Conservation (phyloP, 2,888 invertebrate species). For the Neoascia interrupta region DNA sequence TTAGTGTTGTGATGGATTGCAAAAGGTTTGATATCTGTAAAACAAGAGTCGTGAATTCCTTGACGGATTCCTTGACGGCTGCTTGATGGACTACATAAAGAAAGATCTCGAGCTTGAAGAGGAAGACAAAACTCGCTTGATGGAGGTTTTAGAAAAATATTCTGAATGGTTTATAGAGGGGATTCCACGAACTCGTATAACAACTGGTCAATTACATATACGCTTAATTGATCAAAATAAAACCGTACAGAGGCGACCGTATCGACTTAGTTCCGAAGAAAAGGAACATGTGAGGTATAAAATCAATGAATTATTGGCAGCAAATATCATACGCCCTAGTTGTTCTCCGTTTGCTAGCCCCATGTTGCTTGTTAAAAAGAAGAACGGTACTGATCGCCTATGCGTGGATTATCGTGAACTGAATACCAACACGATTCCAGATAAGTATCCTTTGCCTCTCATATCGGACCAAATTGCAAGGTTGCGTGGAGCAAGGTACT, state of each 20-base stretch:
- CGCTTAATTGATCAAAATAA: no score
- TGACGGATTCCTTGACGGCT: no score
- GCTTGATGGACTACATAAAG: no score
- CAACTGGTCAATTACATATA: no score
- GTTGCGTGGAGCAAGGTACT: constrained; percentile 35
- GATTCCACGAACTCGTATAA: no score
- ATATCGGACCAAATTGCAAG: constrained; percentile 17
- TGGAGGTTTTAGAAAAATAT: no score
- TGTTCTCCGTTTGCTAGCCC: constrained; percentile 30
- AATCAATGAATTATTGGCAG: constrained; percentile 21
- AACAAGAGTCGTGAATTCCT: no score
- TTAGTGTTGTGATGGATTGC: not conserved
- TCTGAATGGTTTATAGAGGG: no score
- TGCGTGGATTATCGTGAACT: constrained; percentile 21
- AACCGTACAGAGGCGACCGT: no score
- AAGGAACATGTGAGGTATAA: constrained; percentile 10
- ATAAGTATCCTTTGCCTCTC: constrained; percentile 8
- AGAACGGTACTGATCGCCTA: constrained; percentile 17
- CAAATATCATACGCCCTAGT: constrained; percentile 11
- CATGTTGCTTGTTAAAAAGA: constrained; percentile 24
- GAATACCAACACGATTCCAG: constrained; percentile 13
- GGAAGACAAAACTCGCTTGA: no score
- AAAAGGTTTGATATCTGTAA: not conserved
- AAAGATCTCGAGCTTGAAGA: no score
- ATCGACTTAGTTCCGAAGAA: no score